phyloP scores from a whole-genome alignment of 1,140 invertebrate genomes.

The Metaphire vulgaris region DNA sequence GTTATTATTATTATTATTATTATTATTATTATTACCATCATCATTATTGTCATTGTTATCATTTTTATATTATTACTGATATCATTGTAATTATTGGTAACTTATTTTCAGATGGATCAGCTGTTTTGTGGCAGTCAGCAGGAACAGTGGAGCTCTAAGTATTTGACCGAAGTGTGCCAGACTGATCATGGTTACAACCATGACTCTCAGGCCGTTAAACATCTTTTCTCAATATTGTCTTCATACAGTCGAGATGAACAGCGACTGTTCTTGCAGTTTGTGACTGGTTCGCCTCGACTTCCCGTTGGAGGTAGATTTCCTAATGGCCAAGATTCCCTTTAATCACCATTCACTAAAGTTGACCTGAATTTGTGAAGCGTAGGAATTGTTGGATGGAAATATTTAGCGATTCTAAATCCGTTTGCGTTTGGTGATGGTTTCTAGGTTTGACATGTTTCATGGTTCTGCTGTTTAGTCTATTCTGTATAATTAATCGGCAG shows the following conservation, averaged over 20 bases:
- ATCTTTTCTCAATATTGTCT: constrained; percentile 85
- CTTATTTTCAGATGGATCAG: constrained; percentile 65
- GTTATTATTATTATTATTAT: no score
- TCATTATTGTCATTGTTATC: no score
- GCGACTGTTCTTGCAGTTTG: constrained; percentile 92
- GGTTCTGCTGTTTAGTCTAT: neutral
- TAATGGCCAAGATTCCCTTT: neutral
- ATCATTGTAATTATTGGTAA: no score
- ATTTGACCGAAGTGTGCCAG: constrained; percentile 82
- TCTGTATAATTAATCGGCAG: no score
- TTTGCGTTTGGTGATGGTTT: neutral
- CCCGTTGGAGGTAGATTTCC: constrained; percentile 82
- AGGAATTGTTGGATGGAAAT: no score
- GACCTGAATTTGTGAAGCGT: no score
- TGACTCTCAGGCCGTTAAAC: constrained; percentile 87
- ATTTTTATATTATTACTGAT: no score
- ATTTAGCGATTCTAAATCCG: no score
- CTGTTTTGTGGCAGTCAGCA: constrained; percentile 83
- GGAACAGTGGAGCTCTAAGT: constrained; percentile 76
- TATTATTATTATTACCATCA: no score
- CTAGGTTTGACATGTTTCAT: neutral
- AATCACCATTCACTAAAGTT: neutral
- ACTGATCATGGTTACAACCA: constrained; percentile 94
- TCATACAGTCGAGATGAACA: constrained; percentile 83
- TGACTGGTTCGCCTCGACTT: constrained; percentile 91